These are phyloP conservation scores for Nephrotoma appendiculata DNA, from an alignment of 2,888 invertebrate genomes.

Conservation along the genomic window DNA sequence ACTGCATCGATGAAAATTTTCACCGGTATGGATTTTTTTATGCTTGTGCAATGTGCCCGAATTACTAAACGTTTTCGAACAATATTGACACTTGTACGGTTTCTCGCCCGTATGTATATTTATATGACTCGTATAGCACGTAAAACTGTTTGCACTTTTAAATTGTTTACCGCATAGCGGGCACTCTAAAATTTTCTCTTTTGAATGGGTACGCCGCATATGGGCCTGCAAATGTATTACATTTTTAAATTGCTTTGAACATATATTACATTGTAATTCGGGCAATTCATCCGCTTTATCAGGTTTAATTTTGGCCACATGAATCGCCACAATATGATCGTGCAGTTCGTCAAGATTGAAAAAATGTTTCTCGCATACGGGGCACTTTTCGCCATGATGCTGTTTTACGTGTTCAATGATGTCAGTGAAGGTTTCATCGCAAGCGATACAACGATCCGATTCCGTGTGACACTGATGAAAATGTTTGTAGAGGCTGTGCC, in stretches of 20 bases:
- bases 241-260: slow-evolving; percentile 2
- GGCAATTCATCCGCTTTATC: neutral
- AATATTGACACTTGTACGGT: slow-evolving; percentile 3
- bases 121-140: slow-evolving; percentile 1
- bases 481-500: slow-evolving; percentile 1
- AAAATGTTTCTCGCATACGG: slow-evolving; percentile 2
- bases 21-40: slow-evolving; percentile 5
- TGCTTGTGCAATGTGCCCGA: slow-evolving; percentile 2
- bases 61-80: slow-evolving; percentile 4
- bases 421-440: neutral
- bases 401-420: slow-evolving; percentile 1
- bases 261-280: slow-evolving; percentile 1
- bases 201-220: neutral
- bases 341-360: neutral
- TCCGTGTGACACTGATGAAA: slow-evolving; percentile 1
- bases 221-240: neutral
- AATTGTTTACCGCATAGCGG: slow-evolving; percentile 3
- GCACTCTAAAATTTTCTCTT: neutral
- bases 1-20: slow-evolving; percentile 1
- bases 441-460: neutral
- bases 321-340: neutral
- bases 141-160: slow-evolving; percentile 4
- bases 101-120: slow-evolving; percentile 2
- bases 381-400: neutral
- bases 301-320: neutral